Percentiles rank a stretch among this genome's conserved stretches.
phyloP scores from a whole-genome alignment of 2,113 vertebrate species.

The Barnardius zonarius region DNA sequence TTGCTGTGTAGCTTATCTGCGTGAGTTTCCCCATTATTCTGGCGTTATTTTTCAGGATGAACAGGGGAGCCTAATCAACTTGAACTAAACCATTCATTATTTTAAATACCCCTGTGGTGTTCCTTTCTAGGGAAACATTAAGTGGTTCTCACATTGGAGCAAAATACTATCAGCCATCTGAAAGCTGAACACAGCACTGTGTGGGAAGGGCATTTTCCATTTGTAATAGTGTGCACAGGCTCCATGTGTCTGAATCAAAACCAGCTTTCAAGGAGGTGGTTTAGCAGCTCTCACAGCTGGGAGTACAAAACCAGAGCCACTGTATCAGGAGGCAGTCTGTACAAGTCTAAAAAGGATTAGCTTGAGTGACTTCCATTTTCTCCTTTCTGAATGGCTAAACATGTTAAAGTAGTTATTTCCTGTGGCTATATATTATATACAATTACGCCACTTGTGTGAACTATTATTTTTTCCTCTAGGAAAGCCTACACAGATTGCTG shows the following conservation, averaged over 20 bases:
- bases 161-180: neutral
- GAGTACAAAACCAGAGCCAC: neutral
- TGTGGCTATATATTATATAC: constrained; percentile 37
- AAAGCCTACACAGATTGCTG: neutral
- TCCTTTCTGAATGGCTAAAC: constrained; percentile 41
- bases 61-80: neutral
- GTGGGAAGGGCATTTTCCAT: neutral
- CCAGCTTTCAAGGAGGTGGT: neutral
- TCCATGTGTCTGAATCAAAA: neutral
- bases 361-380: constrained; percentile 48
- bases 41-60: neutral
- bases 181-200: neutral
- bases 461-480: neutral
- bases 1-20: neutral
- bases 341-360: constrained; percentile 21
- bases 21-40: neutral
- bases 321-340: neutral
- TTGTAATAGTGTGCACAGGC: neutral
- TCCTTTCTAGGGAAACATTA: neutral
- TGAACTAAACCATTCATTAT: neutral
- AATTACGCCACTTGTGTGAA: constrained; percentile 34
- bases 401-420: constrained; percentile 37
- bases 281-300: neutral
- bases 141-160: neutral
- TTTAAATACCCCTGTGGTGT: neutral